Evolutionary conservation across 2,797 vertebrate species (phyloP), one percentile per base, ranked within the genome.

Genomic region (Siniperca scherzeri): DNA sequence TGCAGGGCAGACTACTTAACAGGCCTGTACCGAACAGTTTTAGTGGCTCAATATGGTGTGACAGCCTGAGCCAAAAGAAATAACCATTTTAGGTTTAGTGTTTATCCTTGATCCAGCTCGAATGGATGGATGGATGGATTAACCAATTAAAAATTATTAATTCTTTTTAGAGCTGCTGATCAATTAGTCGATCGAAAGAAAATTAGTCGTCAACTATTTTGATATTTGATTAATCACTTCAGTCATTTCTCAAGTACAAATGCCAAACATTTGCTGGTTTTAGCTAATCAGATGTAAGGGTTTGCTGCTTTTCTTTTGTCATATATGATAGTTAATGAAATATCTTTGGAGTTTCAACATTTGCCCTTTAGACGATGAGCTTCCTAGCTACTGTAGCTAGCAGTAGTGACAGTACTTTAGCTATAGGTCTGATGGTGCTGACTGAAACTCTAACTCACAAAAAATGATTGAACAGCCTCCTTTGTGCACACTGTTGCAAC

Each of bases 31-130:
- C 55, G 5, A 62, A 56, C 71, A 59, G 69, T 64, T 86, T 85
- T 70, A 88, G 55, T 74, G 78, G 73, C 72, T 77, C 77, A 72
- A 78, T 80, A 78, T 82, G 83, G 78, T 52, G 70, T 3, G 38
- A 74, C 74, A 78, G 83, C 83, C 64, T 71, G 68, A 73, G 64
- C 74, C 73, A 27, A 76, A 77, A 82, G 56, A 85, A 82, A 83
- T 56, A 53, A 79, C 75, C 59, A 69, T 74, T 78, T 19, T 16
- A 70, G 17, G 12, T 79, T 72, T n/a, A 78, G n/a, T 67, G 73
- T 80, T 80, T 77, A 74, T 84, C 59, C 65, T 46, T 52, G 17
- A 71, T 74, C 12, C 69, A 61, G 48, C 10, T 22, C 68, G 21
- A 68, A 68, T 16, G 48, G 44, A 74, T 65, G 14, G 60, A 59